phyloP scores from a whole-genome alignment of 2,113 vertebrate species.

The Forbesichthys agassizii region DNA sequence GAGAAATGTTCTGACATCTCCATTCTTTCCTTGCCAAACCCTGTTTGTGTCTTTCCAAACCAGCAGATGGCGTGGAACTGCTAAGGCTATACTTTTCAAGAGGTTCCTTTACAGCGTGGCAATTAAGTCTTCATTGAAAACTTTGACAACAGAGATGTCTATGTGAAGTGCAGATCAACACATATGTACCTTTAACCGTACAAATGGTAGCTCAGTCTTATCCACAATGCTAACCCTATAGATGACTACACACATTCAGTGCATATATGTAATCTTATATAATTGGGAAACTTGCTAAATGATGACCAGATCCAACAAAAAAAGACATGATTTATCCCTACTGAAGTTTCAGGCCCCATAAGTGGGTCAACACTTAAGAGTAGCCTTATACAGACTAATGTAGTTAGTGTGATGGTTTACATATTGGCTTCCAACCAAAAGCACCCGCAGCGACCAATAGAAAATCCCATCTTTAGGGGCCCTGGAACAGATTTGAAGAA shows the following conservation, averaged over 20 bases:
- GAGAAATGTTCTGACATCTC: constrained; percentile 36
- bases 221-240: too few relatives aligned
- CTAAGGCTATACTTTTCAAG: constrained; percentile 48
- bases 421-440: background rate
- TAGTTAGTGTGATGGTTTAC: background rate
- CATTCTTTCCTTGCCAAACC: constrained; percentile 52
- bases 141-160: constrained; percentile 37
- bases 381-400: background rate
- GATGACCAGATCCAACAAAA: too few relatives aligned
- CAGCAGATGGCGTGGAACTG: constrained; percentile 42
- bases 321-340: too few relatives aligned
- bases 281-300: too few relatives aligned
- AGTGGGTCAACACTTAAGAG: too few relatives aligned
- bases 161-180: constrained; percentile 17
- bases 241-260: too few relatives aligned
- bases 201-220: too few relatives aligned
- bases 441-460: background rate
- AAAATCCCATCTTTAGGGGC: background rate
- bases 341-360: too few relatives aligned
- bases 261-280: too few relatives aligned
- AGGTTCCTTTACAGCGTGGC: constrained; percentile 46
- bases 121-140: constrained; percentile 49
- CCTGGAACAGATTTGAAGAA: constrained; percentile 6
- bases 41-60: constrained; percentile 51
- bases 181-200: too few relatives aligned